These are phyloP conservation scores for Ophthalmolycus amberensis DNA, from an alignment of 2,113 vertebrate genomes.

Conservation along the genomic window DNA sequence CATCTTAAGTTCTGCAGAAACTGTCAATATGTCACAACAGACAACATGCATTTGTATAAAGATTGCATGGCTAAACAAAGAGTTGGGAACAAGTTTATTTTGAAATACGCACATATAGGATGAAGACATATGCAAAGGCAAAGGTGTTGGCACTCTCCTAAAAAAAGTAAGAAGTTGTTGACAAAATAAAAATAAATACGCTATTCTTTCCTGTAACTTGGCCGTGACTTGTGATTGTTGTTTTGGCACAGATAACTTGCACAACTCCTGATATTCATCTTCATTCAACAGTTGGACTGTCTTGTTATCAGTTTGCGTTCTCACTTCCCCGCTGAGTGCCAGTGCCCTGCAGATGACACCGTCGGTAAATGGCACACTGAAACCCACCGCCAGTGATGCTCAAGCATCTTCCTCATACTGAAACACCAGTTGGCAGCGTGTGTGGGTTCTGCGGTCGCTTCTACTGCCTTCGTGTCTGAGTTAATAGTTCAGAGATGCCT, in stretches of 20 bases:
- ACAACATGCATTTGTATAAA: neutral
- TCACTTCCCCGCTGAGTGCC: conserved; percentile 47
- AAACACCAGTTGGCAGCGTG: conserved; percentile 80
- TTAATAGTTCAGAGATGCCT: conserved; percentile 83
- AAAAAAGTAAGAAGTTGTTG: too few relatives aligned
- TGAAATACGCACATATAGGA: neutral
- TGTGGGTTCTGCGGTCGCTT: conserved; percentile 76
- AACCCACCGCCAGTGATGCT: conserved; percentile 40
- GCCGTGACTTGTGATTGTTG: neutral
- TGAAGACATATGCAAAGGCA: neutral
- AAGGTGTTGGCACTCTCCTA: neutral
- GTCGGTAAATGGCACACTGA: conserved; percentile 41
- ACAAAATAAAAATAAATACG: neutral
- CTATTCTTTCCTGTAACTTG: neutral
- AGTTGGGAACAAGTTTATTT: neutral
- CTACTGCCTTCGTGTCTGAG: conserved; percentile 78
- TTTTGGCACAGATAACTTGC: neutral
- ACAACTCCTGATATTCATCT: conserved; percentile 2
- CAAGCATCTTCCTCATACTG: conserved; percentile 59
- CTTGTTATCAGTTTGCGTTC: conserved; percentile 51
- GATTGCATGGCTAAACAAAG: neutral
- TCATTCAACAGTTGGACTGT: conserved; percentile 12
- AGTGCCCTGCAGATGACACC: conserved; percentile 75
- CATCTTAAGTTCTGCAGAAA: neutral
- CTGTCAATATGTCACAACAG: neutral